phyloP scores from a whole-genome alignment of 53 echinoderm and acorn worm genomes.

The Crossaster papposus region DNA sequence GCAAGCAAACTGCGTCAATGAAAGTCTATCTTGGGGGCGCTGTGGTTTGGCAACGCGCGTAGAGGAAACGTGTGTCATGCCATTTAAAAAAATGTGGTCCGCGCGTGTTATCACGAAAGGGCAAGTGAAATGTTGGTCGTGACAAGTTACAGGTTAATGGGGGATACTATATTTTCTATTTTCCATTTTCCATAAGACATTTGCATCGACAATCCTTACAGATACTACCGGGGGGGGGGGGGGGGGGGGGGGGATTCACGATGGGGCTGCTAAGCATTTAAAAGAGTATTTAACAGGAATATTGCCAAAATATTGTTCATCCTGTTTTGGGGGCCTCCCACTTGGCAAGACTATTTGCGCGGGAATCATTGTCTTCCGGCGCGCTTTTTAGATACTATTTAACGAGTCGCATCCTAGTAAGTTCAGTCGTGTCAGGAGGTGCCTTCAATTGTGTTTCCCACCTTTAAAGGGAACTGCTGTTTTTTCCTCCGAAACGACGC shows the following conservation, averaged over 20 bases:
- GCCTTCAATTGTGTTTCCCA: background rate
- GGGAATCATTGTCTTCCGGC: background rate
- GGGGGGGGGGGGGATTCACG: too few species aligned
- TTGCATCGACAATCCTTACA: too few species aligned
- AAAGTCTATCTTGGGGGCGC: background rate
- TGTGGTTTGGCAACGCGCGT: background rate
- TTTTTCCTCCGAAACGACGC: background rate
- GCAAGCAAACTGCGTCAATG: background rate
- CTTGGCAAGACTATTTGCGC: background rate
- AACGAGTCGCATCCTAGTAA: background rate
- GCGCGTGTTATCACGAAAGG: background rate
- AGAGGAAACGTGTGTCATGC: background rate
- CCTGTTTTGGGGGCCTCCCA: background rate
- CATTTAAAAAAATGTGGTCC: background rate
- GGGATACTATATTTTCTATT: too few species aligned
- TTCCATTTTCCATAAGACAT: too few species aligned
- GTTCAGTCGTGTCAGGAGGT: constrained; percentile 32
- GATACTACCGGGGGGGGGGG: too few species aligned
- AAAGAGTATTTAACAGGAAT: background rate
- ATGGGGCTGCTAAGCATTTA: too few species aligned
- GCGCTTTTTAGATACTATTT: background rate
- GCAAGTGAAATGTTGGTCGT: too few species aligned
- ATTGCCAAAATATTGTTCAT: background rate
- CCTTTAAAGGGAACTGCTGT: constrained; percentile 21
- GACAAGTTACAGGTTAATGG: too few species aligned